Evolutionary conservation across 2,797 vertebrate genomes (phyloP), one percentile per base, ranked within the genome.

Genomic region (Sebastes minor): DNA sequence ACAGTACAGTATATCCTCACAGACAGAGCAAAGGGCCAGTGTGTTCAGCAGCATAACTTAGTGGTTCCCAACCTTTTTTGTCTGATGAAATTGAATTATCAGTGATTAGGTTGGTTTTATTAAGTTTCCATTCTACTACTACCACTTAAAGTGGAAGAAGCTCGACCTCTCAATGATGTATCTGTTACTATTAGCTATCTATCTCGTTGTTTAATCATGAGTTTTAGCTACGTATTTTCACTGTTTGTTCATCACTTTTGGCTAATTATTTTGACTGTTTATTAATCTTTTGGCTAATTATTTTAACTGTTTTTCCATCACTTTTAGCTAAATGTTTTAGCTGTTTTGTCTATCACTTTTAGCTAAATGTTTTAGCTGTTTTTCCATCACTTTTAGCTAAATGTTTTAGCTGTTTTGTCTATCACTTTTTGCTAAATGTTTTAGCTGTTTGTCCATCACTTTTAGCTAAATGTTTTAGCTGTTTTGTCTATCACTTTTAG

Each of bases 281-380:
- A 9, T n/a, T 22, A 2, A 8, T 53, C 1, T 4, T 10, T 22
- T 53, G 9, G 52, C 8, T 53, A 52, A 52, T 9, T 52, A 20
- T 0, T 20, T 52, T 8, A 20, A 16, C 6, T 6, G 35, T 38
- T 0, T 38, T 12, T 13, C 20, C 4, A 27, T 27, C 27, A 27
- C 27, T 27, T 27, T 27, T 27, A 4, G 27, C 27, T 27, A 27
- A 27, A 4, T 27, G 4, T 27, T 27, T 27, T 27, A 27, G 4
- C 27, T 27, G 27, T 27, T 27, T 27, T 4, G 33, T 27, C 27
- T 1, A 27, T 27, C 27, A 27, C 27, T 27, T 27, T 27, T 27
- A 5, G 27, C 27, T 27, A 5, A 27, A 5, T 27, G 5, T 5
- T 28, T 28, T 28, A 6, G 1, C 27, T 28, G 5, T 28, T 28